These are phyloP conservation scores for Styela clava DNA, from an alignment of 23 tunicate genomes.

Conservation along the genomic window DNA sequence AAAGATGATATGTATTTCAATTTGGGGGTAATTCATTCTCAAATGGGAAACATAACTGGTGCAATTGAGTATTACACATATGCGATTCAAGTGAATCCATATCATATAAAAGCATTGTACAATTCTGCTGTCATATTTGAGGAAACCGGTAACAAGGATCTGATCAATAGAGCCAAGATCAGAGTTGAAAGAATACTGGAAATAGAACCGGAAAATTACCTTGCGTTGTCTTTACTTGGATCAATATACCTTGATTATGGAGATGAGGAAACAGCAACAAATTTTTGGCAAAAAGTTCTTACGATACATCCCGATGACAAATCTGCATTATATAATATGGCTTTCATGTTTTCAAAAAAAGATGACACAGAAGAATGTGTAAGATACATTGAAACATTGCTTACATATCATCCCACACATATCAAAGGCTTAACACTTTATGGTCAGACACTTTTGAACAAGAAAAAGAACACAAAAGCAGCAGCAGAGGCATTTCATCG, in stretches of 20 bases:
- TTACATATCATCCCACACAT: conserved; percentile 45
- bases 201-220: conserved; percentile 41
- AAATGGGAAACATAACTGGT: conserved; percentile 43
- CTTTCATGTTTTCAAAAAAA: conserved; percentile 49
- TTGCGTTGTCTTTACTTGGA: conserved; percentile 39
- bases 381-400: conserved; percentile 22
- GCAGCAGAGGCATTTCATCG: conserved; percentile 32
- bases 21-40: conserved; percentile 55
- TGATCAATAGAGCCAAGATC: conserved; percentile 29
- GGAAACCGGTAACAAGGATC: conserved; percentile 40
- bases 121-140: conserved; percentile 83
- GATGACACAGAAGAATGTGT: conserved; percentile 29
- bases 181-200: conserved; percentile 32
- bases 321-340: conserved; percentile 52
- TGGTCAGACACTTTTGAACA: conserved; percentile 49
- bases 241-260: conserved; percentile 46
- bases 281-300: conserved; percentile 33
- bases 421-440: conserved; percentile 45
- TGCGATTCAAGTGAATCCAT: conserved; percentile 60
- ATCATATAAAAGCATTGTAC: conserved; percentile 58
- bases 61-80: conserved; percentile 81
- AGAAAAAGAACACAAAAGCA: conserved; percentile 29
- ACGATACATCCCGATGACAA: conserved; percentile 28
- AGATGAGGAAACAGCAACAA: conserved; percentile 25
- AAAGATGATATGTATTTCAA: conserved; percentile 68